Conservation (phyloP, 2,797 vertebrate species). For the Cephalopachus bancanus region DNA sequence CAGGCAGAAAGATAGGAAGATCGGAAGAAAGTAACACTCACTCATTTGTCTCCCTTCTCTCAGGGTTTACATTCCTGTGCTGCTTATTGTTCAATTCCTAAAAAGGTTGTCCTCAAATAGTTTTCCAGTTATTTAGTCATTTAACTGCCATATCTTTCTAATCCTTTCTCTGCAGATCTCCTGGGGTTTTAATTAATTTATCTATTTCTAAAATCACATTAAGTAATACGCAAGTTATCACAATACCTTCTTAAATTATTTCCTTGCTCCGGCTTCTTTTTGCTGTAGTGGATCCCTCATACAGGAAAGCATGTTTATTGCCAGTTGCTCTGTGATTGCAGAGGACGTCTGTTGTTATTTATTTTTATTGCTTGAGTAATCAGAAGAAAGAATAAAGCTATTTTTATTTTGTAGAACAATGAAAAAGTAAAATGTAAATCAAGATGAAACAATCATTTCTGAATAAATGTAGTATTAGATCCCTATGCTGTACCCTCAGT, state of each 20-base stretch:
- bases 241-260: conserved; percentile 51
- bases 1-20: conserved; percentile 1
- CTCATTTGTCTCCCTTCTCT: conserved; percentile 15
- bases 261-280: conserved; percentile 34
- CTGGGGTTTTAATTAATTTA: conserved; percentile 5
- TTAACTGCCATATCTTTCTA: conserved; percentile 30
- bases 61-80: neutral
- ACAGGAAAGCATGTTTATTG: neutral
- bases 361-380: neutral
- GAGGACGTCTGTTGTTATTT: neutral
- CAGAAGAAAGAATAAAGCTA: conserved; percentile 32
- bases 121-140: conserved; percentile 19
- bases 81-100: neutral
- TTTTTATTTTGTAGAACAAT: neutral
- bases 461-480: conserved; percentile 40
- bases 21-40: neutral
- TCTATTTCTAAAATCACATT: conserved; percentile 61
- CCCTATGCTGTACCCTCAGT: neutral
- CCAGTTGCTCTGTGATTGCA: neutral
- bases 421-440: conserved; percentile 32
- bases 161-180: conserved; percentile 55
- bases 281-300: conserved; percentile 11
- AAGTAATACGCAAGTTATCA: conserved; percentile 42
- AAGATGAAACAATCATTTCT: conserved; percentile 4
- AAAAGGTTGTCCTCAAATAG: conserved; percentile 15